Base-by-base conservation (phyloP, 2,888 invertebrate species). In the Drosophila mettleri region DNA sequence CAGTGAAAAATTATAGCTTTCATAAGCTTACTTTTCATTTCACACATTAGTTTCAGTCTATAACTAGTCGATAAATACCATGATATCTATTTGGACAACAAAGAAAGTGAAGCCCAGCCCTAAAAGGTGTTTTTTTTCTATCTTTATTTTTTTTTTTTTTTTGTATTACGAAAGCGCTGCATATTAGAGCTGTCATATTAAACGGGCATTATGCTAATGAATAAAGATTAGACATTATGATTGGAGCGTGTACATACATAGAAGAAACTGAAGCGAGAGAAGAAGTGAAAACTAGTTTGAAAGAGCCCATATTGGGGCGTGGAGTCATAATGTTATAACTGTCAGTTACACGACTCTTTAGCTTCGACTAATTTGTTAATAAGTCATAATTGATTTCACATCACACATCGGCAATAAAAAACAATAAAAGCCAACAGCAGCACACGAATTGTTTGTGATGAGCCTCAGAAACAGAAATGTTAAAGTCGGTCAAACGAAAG, bases 381-480 rank as follows among this genome's bases (percentile, higher is more conserved):
- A 86, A 77, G 77, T 88, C 85, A 78, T 88, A 88, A 88, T 89
- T 88, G 89, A 88, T 88, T 88, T 88, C 82, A 79, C 85, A 85
- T 87, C 83, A 71, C 69, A 75, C 65, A 69, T 52, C 45, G 48
- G 58, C 49, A 43, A 39, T 48, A n/a, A 16, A 49, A 33, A 49
- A 39, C 29, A 53, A 52, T 24, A 52, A 54, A 24, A 41, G 6
- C 34, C 34, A 29, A 29, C 20, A 16, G 16, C 16, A 29, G 16
- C 27, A 22, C 9, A 20, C 18, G 46, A 14, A 49, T 18, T 39
- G 45, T 29, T 54, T 29, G 29, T 33, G 75, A 71, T 67, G 67
- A 80, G 72, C 63, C 43, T 22, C 22, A 12, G 24, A 1, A 18
- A 6, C 14, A 5, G 14, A 45, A 48, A 48, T 49, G n/a, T 24